phyloP scores from a whole-genome alignment of 2,113 vertebrate genomes.

The Cheirogaleus medius region DNA sequence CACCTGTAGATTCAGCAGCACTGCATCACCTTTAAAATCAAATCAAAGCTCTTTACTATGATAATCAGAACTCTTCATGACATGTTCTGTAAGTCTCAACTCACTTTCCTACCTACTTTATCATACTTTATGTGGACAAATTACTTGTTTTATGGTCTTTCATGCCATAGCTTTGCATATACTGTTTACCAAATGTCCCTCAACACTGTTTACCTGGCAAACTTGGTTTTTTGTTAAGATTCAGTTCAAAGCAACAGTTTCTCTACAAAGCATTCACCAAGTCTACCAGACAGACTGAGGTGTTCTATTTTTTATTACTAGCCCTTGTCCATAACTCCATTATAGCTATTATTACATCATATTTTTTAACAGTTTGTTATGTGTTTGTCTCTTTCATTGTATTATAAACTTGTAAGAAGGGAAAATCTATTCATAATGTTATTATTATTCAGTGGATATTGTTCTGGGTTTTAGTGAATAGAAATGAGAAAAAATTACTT shows the following conservation, averaged over 20 bases:
- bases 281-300: background rate
- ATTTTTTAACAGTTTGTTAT: background rate
- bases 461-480: background rate
- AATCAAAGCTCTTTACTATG: constrained; percentile 18
- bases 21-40: background rate
- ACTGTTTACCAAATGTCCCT: background rate
- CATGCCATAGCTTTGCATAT: background rate
- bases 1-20: background rate
- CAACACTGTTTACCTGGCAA: background rate
- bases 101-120: background rate
- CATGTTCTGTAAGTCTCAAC: background rate
- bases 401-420: background rate
- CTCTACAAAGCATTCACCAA: background rate
- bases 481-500: background rate
- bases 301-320: background rate
- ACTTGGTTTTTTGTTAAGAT: background rate
- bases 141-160: background rate
- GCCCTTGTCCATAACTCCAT: background rate
- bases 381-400: background rate
- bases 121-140: background rate
- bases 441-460: background rate
- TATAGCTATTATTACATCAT: background rate
- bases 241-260: background rate
- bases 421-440: background rate
- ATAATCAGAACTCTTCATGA: background rate